Conservation (phyloP, 2,113 vertebrate species). For the Agapornis roseicollis region DNA sequence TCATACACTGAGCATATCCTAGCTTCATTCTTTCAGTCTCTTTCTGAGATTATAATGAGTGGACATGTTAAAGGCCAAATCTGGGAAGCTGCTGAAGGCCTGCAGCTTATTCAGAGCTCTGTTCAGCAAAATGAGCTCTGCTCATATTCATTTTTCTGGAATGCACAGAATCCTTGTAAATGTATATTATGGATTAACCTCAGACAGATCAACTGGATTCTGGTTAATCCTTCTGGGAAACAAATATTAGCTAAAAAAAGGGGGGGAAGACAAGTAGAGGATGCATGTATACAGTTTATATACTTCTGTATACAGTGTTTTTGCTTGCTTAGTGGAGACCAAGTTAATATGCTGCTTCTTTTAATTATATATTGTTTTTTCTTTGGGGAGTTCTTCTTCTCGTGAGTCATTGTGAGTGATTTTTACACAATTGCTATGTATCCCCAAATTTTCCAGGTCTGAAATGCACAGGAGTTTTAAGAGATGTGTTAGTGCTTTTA, state of each 20-base stretch:
- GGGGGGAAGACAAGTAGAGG: neutral
- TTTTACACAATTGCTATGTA: neutral
- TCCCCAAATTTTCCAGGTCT: neutral
- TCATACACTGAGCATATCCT: neutral
- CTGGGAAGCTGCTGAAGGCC: neutral
- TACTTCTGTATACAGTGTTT: neutral
- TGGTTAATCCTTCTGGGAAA: neutral
- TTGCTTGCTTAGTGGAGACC: neutral
- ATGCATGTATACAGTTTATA: neutral
- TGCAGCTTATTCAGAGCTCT: neutral
- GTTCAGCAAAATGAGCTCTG: neutral
- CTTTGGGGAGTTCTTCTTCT: neutral
- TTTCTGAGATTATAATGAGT: neutral
- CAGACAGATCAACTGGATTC: neutral
- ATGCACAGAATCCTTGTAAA: neutral
- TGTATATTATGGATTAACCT: neutral
- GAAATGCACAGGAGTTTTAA: neutral
- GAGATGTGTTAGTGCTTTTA: neutral
- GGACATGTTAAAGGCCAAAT: neutral
- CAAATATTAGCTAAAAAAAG: neutral
- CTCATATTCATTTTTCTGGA: neutral
- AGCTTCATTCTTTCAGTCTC: neutral
- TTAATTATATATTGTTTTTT: neutral
- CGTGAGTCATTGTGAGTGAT: neutral
- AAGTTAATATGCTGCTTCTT: neutral